Evolutionary conservation across 2,797 vertebrate species (phyloP).

Genomic region (Kryptolebias ocellatus): DNA sequence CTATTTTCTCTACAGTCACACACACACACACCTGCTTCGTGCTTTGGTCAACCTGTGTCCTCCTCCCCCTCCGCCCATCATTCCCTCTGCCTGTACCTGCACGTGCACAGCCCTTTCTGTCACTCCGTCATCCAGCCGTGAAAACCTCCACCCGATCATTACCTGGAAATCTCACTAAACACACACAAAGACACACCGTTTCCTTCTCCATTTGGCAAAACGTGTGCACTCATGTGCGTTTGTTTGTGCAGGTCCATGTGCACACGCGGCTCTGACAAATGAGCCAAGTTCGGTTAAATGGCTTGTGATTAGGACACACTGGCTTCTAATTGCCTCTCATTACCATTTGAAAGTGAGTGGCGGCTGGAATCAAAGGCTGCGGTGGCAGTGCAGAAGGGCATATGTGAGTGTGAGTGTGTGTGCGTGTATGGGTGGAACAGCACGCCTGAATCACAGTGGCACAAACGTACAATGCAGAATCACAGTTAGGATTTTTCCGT

Average conservation of each 20-base stretch:
- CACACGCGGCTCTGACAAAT: constrained; percentile 72
- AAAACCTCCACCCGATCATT: constrained; percentile 55
- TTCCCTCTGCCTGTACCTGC: constrained; percentile 28
- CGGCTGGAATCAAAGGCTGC: constrained; percentile 72
- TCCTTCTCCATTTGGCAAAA: constrained; percentile 33
- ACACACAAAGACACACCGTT: constrained; percentile 12
- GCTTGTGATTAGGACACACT: constrained; percentile 80
- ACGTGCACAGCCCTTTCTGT: constrained; percentile 49
- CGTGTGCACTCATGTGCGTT: constrained; percentile 55
- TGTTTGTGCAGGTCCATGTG: constrained; percentile 41
- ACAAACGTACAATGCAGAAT: constrained; percentile 35
- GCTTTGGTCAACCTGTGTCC: constrained; percentile 16
- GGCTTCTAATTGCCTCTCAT: constrained; percentile 82
- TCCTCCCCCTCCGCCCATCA: constrained; percentile 34
- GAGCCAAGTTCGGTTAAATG: constrained; percentile 75
- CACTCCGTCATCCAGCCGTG: constrained; percentile 42
- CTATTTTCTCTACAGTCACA: constrained; percentile 45
- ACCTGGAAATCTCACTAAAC: constrained; percentile 44
- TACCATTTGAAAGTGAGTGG: constrained; percentile 82
- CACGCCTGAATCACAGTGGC: constrained; percentile 29
- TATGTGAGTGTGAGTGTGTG: constrained; percentile 8
- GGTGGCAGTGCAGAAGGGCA: constrained; percentile 46
- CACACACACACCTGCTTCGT: constrained; percentile 32
- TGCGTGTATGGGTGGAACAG: constrained; percentile 19
- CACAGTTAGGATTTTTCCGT: constrained; percentile 21